These are phyloP conservation scores for Catharus ustulatus DNA, from an alignment of 2,797 vertebrate genomes.

Conservation along the genomic window DNA sequence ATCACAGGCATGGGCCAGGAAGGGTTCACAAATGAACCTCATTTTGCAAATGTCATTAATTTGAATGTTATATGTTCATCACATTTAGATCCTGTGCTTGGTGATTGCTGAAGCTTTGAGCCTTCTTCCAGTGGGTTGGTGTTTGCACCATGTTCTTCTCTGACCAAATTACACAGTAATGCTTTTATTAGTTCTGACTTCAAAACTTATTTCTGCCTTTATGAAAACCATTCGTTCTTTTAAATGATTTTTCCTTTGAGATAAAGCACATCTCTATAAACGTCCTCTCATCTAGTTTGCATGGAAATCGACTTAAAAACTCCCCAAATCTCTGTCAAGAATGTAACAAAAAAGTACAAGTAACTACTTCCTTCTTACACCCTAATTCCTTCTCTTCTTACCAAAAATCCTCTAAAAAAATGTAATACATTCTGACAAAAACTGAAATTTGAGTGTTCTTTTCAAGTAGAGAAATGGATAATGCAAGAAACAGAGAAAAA, in stretches of 20 bases:
- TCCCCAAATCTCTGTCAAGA: neutral
- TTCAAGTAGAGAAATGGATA: neutral
- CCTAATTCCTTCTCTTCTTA: neutral
- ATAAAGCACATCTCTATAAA: neutral
- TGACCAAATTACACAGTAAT: neutral
- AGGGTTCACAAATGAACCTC: neutral
- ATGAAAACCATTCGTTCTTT: neutral
- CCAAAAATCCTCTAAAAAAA: neutral
- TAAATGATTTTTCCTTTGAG: neutral
- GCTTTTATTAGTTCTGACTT: neutral
- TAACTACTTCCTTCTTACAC: neutral
- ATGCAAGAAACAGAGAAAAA: neutral
- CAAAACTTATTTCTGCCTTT: neutral
- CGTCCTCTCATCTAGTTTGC: neutral
- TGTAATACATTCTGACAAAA: neutral
- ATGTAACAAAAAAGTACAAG: neutral
- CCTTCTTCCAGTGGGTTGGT: neutral
- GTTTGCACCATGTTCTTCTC: neutral
- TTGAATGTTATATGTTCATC: neutral
- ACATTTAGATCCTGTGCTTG: neutral
- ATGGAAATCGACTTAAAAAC: neutral
- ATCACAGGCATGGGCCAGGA: accelerated
- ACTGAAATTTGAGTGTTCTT: neutral
- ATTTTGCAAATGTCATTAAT: neutral
- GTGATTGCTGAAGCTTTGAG: neutral